phyloP scores from a whole-genome alignment of 2,113 vertebrate genomes.

The Falcunculus frontatus region DNA sequence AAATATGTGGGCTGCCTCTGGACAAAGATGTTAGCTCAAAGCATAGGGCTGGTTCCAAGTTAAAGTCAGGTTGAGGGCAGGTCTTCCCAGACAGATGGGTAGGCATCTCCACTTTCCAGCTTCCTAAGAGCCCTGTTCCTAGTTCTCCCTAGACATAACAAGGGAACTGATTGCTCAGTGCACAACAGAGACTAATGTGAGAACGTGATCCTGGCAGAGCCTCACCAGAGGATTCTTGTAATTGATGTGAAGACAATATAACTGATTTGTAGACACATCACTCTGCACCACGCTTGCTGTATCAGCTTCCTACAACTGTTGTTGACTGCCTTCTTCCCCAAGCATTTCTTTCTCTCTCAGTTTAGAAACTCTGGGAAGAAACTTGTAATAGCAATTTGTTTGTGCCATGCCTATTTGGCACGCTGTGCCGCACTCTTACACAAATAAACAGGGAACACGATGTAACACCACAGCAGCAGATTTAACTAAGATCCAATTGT shows the following conservation, averaged over 20 bases:
- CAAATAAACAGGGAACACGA: conserved; percentile 24
- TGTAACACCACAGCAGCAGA: neutral
- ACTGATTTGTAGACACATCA: neutral
- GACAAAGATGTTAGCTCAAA: neutral
- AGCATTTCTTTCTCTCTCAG: neutral
- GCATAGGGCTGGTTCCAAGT: neutral
- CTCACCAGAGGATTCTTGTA: neutral
- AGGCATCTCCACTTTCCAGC: neutral
- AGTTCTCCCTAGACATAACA: neutral
- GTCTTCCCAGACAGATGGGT: neutral
- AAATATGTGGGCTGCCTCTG: neutral
- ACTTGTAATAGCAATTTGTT: neutral
- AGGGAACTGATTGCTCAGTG: neutral
- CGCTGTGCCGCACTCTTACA: accelerated
- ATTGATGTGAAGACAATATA: neutral
- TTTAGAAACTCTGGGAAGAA: neutral
- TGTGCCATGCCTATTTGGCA: neutral
- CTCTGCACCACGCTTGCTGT: neutral
- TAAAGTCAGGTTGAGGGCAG: neutral
- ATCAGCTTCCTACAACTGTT: neutral
- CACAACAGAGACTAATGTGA: neutral
- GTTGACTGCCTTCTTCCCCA: neutral
- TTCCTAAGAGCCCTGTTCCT: neutral
- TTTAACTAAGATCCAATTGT: conserved; percentile 24
- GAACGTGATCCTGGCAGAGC: neutral